Conservation (phyloP, 2,113 vertebrate species). For the Morone chrysops region DNA sequence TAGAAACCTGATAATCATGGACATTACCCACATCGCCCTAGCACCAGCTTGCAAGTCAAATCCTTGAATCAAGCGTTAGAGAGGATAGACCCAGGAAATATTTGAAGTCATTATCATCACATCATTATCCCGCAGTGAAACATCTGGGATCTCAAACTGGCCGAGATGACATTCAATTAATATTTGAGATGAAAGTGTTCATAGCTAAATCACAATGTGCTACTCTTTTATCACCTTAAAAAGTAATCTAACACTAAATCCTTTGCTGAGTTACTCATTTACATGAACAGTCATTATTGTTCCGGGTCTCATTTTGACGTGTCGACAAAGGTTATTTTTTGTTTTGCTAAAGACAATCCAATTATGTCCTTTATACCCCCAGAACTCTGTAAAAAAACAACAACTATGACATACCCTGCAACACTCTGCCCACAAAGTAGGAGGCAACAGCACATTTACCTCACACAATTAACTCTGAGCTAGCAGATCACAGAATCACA, state of each 20-base stretch:
- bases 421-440: neutral
- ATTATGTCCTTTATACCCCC: neutral
- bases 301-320: neutral
- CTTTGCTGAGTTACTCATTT: neutral
- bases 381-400: neutral
- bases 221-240: neutral
- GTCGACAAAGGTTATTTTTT: neutral
- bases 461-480: neutral
- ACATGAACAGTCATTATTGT: neutral
- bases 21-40: neutral
- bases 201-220: neutral
- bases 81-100: conserved; percentile 7
- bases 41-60: conserved; percentile 4
- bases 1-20: conserved; percentile 2
- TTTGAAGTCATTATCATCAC: conserved; percentile 44
- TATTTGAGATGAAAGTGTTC: conserved; percentile 15
- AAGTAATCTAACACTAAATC: neutral
- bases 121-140: conserved; percentile 50
- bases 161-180: conserved; percentile 33
- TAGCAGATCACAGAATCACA: neutral
- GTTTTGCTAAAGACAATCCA: neutral
- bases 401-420: too few species aligned
- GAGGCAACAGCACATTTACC: neutral
- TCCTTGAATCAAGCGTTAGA: conserved; percentile 10
- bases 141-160: conserved; percentile 48